Evolutionary conservation across 2,888 invertebrate species (phyloP).

Genomic region (Lithodes maja): DNA sequence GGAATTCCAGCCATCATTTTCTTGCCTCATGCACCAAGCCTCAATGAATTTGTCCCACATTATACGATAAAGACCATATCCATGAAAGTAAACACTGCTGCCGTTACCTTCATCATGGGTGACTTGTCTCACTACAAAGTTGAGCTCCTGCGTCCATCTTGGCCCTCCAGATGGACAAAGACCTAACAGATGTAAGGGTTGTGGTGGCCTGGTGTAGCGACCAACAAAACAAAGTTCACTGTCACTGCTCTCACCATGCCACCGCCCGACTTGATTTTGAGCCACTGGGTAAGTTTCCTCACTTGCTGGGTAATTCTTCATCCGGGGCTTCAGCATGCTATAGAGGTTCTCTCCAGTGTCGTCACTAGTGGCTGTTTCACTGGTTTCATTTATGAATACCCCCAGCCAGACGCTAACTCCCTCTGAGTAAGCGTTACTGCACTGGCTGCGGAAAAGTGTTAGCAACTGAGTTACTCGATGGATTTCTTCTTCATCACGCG

Average conservation of each 20-base stretch:
- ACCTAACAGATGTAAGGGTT: neutral
- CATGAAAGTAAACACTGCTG: conserved; percentile 10
- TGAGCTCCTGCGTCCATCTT: neutral
- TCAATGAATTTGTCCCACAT: neutral
- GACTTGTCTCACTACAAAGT: conserved; percentile 18
- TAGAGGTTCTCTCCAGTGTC: neutral
- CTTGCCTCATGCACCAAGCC: neutral
- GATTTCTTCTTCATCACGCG: neutral
- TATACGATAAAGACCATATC: neutral
- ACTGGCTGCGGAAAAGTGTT: neutral
- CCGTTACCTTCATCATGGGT: neutral
- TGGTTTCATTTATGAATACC: neutral
- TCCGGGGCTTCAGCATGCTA: neutral
- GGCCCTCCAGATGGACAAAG: neutral
- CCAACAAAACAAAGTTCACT: conserved; percentile 11
- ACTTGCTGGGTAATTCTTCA: neutral
- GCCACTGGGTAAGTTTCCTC: neutral
- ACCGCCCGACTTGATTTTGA: conserved; percentile 8
- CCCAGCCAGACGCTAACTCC: conserved; percentile 34
- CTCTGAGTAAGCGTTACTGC: conserved; percentile 32
- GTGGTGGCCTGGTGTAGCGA: conserved; percentile 3
- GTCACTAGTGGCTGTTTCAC: neutral
- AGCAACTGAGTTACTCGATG: neutral
- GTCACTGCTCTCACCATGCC: neutral
- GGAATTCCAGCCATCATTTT: neutral